Evolutionary conservation across 2,888 invertebrate genomes (phyloP).

Genomic region (Athalia cordata): DNA sequence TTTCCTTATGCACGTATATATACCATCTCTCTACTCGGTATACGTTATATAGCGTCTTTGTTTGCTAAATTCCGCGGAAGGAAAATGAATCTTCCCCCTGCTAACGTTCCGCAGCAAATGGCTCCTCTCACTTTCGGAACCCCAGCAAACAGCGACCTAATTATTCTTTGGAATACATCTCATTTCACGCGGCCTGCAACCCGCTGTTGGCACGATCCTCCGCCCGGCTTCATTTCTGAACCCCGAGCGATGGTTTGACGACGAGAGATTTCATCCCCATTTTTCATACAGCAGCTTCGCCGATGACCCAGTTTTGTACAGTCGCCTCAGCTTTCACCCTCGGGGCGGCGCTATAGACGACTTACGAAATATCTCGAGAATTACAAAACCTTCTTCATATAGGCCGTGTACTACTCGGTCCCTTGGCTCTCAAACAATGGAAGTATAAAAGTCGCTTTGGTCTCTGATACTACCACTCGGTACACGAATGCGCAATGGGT

Average conservation of each 20-base stretch:
- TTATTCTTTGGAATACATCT: slow-evolving; percentile 6
- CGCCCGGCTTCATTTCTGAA: background rate
- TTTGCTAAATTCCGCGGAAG: slow-evolving; percentile 17
- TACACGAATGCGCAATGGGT: slow-evolving; percentile 23
- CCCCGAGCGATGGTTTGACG: background rate
- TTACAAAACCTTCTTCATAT: background rate
- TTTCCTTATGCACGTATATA: too few species aligned
- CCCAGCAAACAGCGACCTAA: slow-evolving; percentile 23
- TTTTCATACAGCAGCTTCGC: background rate
- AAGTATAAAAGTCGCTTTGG: background rate
- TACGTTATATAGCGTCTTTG: slow-evolving; percentile 28
- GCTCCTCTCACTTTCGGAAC: background rate
- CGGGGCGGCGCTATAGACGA: background rate
- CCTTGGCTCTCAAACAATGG: background rate
- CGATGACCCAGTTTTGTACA: slow-evolving; percentile 8
- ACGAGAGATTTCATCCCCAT: background rate
- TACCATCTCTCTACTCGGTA: background rate
- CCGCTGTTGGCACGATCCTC: background rate
- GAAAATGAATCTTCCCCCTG: background rate
- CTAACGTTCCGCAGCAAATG: slow-evolving; percentile 3
- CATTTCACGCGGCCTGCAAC: background rate
- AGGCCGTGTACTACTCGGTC: background rate
- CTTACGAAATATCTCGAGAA: background rate
- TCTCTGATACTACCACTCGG: background rate
- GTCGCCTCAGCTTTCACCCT: background rate